A percentile compares a stretch with the other conserved stretches of the same genome.
Evolutionary conservation across 2,797 vertebrate species (phyloP).

Genomic region (Micrastur ruficollis): DNA sequence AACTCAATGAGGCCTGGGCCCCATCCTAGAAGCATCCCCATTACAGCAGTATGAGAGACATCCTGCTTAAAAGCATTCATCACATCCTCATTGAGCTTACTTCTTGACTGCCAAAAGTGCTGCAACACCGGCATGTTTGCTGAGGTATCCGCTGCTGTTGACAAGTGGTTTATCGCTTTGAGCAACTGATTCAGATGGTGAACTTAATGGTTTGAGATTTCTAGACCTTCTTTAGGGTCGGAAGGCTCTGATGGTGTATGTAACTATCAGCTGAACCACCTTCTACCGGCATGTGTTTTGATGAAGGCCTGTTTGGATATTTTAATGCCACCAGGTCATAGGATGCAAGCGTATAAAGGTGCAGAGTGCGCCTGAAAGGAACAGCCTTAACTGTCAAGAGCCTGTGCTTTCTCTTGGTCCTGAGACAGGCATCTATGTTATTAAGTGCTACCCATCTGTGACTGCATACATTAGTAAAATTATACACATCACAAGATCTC

Average conservation of each 20-base stretch:
- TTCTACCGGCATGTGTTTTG: not conserved
- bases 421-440: not conserved
- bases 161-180: fast-evolving
- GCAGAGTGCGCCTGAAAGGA: not conserved
- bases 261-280: not conserved
- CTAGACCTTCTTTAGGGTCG: not conserved
- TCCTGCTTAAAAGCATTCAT: not conserved
- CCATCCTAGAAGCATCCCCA: not conserved
- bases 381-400: not conserved
- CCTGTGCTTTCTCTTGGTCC: not conserved
- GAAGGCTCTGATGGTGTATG: not conserved
- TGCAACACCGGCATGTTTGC: fast-evolving
- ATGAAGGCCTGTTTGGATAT: not conserved
- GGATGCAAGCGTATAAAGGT: not conserved
- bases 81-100: not conserved
- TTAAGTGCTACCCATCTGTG: not conserved
- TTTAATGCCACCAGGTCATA: not conserved
- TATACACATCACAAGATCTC: not conserved
- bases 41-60: not conserved
- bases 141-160: not conserved
- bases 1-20: not conserved
- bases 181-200: not conserved
- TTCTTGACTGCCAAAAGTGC: not conserved
- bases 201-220: not conserved
- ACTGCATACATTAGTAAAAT: not conserved